Evolutionary conservation across 2,888 invertebrate species (phyloP).

Genomic region (Smittia sp.): DNA sequence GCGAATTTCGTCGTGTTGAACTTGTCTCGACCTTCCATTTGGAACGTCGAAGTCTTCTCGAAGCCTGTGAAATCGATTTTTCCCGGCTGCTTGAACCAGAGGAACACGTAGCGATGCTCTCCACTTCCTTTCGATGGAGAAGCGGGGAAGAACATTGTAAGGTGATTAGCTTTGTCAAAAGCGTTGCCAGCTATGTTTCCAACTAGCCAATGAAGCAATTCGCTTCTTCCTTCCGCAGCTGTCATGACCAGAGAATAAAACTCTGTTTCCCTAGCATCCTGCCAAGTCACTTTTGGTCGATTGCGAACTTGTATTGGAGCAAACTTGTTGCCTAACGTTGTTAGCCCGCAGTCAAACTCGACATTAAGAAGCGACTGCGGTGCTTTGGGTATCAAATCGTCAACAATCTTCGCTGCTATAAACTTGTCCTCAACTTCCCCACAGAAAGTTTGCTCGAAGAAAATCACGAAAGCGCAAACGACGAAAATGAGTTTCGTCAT

Average conservation of each 20-base stretch:
- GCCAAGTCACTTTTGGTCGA: constrained; percentile 48
- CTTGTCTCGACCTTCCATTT: constrained; percentile 19
- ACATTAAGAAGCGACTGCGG: constrained; percentile 51
- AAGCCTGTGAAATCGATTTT: constrained; percentile 2
- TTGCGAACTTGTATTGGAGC: constrained; percentile 46
- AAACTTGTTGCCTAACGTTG: constrained; percentile 21
- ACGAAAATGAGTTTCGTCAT: neutral
- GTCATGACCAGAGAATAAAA: constrained; percentile 50
- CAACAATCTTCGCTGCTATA: constrained; percentile 47
- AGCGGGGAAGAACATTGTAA: constrained; percentile 75
- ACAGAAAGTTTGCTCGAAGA: neutral
- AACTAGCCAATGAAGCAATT: constrained; percentile 91
- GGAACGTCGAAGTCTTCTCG: neutral
- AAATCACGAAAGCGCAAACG: neutral
- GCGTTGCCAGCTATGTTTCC: constrained; percentile 77
- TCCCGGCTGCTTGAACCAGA: constrained; percentile 55
- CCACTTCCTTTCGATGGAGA: constrained; percentile 79
- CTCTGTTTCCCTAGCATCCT: constrained; percentile 42
- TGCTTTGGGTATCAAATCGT: constrained; percentile 49
- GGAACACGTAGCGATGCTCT: constrained; percentile 75
- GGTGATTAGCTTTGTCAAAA: too few relatives aligned
- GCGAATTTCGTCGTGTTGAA: neutral
- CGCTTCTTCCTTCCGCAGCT: constrained; percentile 84
- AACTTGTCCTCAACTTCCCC: constrained; percentile 2
- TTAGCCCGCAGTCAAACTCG: neutral